These are phyloP conservation scores for Noctua pronuba DNA, from an alignment of 2,888 invertebrate species.

Conservation along the genomic window DNA sequence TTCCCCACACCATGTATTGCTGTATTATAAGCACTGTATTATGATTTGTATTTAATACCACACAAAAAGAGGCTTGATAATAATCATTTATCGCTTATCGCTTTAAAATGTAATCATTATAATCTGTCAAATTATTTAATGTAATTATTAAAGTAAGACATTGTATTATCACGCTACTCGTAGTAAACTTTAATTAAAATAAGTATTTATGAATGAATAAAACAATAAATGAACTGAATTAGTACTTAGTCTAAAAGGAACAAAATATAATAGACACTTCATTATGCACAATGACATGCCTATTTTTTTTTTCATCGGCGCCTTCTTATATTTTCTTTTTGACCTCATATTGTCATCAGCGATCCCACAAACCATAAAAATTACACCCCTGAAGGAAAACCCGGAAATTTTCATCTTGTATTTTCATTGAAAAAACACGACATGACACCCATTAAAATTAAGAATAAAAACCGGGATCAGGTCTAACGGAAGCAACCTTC, in stretches of 20 bases:
- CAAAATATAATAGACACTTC: background rate
- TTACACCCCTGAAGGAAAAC: too few species aligned
- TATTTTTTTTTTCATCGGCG: background rate
- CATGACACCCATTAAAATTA: too few species aligned
- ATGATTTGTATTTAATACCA: background rate
- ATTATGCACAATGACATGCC: background rate
- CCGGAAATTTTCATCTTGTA: too few species aligned
- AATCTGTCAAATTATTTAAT: conserved; percentile 6
- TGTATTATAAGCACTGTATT: background rate
- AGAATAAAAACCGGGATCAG: too few species aligned
- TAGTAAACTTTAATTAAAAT: background rate
- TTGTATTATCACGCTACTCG: background rate
- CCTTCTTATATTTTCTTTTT: background rate
- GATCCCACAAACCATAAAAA: too few species aligned
- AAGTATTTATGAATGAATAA: conserved; percentile 8
- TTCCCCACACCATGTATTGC: background rate
- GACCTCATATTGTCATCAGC: too few species aligned
- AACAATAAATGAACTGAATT: background rate
- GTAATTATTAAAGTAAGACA: conserved; percentile 1
- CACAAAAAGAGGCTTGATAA: background rate
- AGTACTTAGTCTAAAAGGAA: background rate
- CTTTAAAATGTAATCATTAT: background rate
- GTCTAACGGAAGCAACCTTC: too few species aligned
- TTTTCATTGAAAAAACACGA: too few species aligned
- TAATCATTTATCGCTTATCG: background rate